Evolutionary conservation across 2,113 vertebrate species (phyloP).

Genomic region (Silurus asotus): DNA sequence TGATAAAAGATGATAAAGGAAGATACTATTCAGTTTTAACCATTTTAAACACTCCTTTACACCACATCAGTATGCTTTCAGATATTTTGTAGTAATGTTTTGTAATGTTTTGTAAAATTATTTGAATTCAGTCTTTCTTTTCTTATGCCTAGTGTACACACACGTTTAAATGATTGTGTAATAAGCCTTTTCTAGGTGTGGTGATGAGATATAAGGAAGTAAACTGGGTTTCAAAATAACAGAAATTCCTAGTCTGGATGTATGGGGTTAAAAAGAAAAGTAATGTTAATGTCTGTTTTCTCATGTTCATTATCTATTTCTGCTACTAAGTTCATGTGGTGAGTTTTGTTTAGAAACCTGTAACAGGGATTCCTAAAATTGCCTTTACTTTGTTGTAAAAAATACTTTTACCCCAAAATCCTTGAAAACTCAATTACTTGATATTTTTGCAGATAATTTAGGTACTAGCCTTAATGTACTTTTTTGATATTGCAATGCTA

Average conservation of each 20-base stretch:
- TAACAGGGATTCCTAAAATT: neutral
- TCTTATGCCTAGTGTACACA: neutral
- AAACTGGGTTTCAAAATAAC: neutral
- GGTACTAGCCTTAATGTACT: neutral
- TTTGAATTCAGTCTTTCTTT: neutral
- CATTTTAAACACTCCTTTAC: neutral
- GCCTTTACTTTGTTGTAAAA: neutral
- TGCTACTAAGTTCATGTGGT: neutral
- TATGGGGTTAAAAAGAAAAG: neutral
- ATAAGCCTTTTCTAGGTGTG: neutral
- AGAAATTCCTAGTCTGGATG: neutral
- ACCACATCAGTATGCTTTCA: neutral
- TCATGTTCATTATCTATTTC: neutral
- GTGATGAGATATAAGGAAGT: neutral
- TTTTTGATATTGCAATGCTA: neutral
- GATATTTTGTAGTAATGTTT: neutral
- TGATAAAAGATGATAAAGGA: neutral
- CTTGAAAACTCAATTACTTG: neutral
- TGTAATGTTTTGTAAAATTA: neutral
- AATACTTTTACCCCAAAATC: neutral
- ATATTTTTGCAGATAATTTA: neutral
- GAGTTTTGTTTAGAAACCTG: neutral
- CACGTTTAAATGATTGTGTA: neutral
- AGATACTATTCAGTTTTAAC: no score
- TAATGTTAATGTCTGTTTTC: neutral